These are phyloP conservation scores for Smutsia gigantea DNA, from an alignment of 2,797 vertebrate genomes.

Conservation along the genomic window DNA sequence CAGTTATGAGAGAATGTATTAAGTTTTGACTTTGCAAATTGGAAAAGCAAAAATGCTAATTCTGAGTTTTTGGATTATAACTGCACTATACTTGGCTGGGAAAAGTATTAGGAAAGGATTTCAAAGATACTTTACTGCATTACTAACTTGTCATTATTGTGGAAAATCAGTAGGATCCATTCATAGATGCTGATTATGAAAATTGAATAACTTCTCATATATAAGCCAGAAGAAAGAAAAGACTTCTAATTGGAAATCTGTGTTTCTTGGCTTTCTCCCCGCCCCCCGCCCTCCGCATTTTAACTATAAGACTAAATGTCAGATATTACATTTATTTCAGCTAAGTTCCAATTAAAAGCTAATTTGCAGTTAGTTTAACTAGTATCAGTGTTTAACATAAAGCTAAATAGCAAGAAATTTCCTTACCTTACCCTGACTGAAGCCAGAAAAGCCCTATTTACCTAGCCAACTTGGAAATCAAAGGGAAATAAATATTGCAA, in stretches of 20 bases:
- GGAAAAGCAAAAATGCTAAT: not conserved
- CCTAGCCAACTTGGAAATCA: not conserved
- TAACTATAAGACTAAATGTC: not conserved
- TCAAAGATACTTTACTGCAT: not conserved
- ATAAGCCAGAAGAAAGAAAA: not conserved
- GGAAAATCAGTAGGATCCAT: not conserved
- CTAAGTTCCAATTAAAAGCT: not conserved
- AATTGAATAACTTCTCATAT: not conserved
- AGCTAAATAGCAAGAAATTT: constrained; percentile 27
- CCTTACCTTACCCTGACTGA: not conserved
- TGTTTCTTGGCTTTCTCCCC: not conserved
- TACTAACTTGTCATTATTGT: not conserved
- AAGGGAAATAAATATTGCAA: not conserved
- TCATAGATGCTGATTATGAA: not conserved
- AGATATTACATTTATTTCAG: constrained; percentile 3
- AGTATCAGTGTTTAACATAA: not conserved
- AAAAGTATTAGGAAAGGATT: not conserved
- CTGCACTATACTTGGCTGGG: not conserved
- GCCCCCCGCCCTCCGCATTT: not conserved
- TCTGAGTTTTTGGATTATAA: not conserved
- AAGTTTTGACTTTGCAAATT: not conserved
- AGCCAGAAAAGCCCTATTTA: constrained; percentile 22
- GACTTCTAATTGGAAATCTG: not conserved
- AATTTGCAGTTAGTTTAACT: not conserved
- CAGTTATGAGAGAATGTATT: not conserved